Conservation (phyloP, 2,113 vertebrate genomes). For the Syngnathoides biaculeatus region DNA sequence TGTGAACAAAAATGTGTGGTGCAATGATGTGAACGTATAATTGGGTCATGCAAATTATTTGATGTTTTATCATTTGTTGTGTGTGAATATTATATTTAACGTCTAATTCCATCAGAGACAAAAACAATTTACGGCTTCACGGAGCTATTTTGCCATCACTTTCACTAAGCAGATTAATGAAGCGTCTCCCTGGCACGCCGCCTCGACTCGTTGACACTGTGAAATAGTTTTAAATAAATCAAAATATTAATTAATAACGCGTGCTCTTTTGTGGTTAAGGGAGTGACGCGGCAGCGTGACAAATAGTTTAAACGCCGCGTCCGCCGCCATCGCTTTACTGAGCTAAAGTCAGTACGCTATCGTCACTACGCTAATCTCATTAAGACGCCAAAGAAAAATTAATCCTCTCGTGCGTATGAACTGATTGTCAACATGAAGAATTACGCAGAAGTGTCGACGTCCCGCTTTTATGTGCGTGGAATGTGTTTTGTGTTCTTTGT, state of each 20-base stretch:
- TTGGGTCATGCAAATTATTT: not conserved
- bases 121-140: constrained; percentile 24
- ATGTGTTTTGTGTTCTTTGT: constrained; percentile 10
- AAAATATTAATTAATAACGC: constrained; percentile 52
- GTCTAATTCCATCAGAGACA: constrained; percentile 49
- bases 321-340: constrained; percentile 43
- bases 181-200: constrained; percentile 33
- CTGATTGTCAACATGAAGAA: constrained; percentile 58
- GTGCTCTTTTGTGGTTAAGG: constrained; percentile 41
- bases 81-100: constrained; percentile 33
- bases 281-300: constrained; percentile 53
- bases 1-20: not conserved
- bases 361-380: constrained; percentile 67
- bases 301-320: constrained; percentile 59
- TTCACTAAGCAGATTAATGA: constrained; percentile 61
- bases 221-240: constrained; percentile 34
- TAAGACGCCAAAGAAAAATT: constrained; percentile 57
- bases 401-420: constrained; percentile 50
- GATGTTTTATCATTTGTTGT: constrained; percentile 16
- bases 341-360: constrained; percentile 58
- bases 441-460: constrained; percentile 48
- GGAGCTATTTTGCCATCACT: constrained; percentile 45
- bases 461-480: constrained; percentile 34
- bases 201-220: constrained; percentile 32
- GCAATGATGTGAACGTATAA: not conserved